A percentile compares a stretch with the other conserved stretches of the same genome.
These are phyloP conservation scores for Uloborus diversus DNA, from an alignment of 1,140 invertebrate species.

Conservation along the genomic window DNA sequence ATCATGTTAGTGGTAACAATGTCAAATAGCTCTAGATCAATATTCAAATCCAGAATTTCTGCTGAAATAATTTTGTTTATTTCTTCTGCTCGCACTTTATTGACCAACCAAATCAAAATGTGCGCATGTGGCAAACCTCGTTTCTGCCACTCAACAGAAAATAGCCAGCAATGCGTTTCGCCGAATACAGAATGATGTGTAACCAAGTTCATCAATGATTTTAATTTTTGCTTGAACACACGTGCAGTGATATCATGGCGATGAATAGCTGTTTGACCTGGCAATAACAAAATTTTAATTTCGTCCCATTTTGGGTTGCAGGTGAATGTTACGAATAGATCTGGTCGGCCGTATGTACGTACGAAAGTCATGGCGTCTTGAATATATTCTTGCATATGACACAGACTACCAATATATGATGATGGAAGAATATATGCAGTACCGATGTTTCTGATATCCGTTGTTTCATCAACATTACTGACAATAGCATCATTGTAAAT, in stretches of 20 bases:
- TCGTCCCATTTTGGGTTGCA: constrained; percentile 69
- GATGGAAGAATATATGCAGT: constrained; percentile 2
- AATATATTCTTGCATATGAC: constrained; percentile 47
- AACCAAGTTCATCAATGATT: constrained; percentile 62
- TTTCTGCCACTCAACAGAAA: constrained; percentile 67
- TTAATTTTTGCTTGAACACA: constrained; percentile 65
- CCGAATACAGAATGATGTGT: constrained; percentile 55
- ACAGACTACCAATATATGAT: constrained; percentile 17
- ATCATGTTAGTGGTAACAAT: constrained; percentile 65
- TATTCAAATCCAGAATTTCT: constrained; percentile 39
- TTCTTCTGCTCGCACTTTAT: background rate
- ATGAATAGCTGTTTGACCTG: constrained; percentile 60
- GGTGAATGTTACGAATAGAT: constrained; percentile 68
- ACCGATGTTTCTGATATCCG: constrained; percentile 1
- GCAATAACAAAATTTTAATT: constrained; percentile 62
- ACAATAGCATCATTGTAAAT: too few species aligned
- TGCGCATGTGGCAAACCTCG: constrained; percentile 67
- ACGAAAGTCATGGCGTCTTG: constrained; percentile 64
- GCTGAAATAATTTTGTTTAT: constrained; percentile 24
- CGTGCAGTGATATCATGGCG: constrained; percentile 64
- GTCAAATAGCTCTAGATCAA: constrained; percentile 5
- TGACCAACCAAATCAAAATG: constrained; percentile 60
- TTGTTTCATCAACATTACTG: constrained; percentile 42
- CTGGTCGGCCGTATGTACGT: constrained; percentile 62
- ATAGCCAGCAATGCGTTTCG: constrained; percentile 56